Conservation (phyloP, 2,888 invertebrate species). For the Suillia variegata region DNA sequence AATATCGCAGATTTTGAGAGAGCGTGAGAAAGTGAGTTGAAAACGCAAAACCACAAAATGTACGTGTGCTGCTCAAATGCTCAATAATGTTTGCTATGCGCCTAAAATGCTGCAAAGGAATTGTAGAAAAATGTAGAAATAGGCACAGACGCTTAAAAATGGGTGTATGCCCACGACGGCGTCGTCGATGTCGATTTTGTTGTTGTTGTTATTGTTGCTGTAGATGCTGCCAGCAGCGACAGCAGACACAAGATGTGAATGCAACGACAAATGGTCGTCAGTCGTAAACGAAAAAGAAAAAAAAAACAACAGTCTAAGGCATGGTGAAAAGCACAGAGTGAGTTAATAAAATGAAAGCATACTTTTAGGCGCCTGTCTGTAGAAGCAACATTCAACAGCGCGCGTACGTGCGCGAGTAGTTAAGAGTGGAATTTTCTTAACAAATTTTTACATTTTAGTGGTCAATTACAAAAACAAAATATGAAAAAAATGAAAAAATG, state of each 20-base stretch:
- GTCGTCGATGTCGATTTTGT: conserved; percentile 10
- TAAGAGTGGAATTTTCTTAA: too few relatives aligned
- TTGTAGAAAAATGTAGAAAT: conserved; percentile 15
- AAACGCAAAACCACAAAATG: conserved; percentile 40
- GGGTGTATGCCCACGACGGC: conserved; percentile 45
- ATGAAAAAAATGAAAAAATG: too few relatives aligned
- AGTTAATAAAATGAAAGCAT: too few relatives aligned
- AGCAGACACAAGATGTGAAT: conserved; percentile 4
- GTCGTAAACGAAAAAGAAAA: neutral
- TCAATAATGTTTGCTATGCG: conserved; percentile 21
- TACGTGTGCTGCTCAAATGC: conserved; percentile 29
- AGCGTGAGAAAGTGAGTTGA: conserved; percentile 7
- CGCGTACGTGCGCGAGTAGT: too few relatives aligned
- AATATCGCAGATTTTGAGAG: neutral
- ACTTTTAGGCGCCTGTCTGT: too few relatives aligned
- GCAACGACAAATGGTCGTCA: neutral
- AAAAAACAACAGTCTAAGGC: too few relatives aligned
- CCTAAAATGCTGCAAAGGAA: conserved; percentile 34
- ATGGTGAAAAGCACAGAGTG: too few relatives aligned
- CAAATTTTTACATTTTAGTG: too few relatives aligned
- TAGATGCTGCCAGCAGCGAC: conserved; percentile 30
- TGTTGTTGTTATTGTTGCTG: conserved; percentile 15
- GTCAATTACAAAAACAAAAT: too few relatives aligned
- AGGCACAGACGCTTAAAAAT: conserved; percentile 42
- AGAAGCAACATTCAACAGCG: too few relatives aligned